phyloP scores from a whole-genome alignment of 2,113 vertebrate species.

The Alethe castanea region DNA sequence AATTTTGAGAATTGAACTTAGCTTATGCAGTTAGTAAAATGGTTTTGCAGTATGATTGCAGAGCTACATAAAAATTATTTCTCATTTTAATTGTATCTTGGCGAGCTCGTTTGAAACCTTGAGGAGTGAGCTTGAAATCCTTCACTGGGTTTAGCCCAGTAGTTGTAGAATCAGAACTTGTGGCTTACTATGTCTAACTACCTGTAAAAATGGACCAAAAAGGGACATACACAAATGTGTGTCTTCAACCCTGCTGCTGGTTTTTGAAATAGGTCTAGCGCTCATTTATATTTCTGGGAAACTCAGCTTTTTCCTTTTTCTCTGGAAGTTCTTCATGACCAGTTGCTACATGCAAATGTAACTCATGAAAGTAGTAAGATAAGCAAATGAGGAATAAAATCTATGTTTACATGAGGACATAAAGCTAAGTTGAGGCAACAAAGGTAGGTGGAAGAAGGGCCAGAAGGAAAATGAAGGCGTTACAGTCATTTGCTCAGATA shows the following conservation, averaged over 20 bases:
- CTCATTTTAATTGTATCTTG: neutral
- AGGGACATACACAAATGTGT: neutral
- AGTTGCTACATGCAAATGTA: neutral
- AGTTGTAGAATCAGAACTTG: neutral
- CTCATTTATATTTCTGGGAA: neutral
- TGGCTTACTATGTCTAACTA: neutral
- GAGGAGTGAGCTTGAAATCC: neutral
- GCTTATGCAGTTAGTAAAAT: neutral
- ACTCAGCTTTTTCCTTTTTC: neutral
- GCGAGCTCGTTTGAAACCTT: neutral
- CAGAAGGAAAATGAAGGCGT: conserved; percentile 34
- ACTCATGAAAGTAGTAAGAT: neutral
- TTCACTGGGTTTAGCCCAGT: neutral
- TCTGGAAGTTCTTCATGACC: neutral
- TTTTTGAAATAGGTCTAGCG: neutral
- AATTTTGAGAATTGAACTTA: neutral
- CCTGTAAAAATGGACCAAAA: neutral
- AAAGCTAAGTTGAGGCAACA: neutral
- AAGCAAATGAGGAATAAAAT: neutral
- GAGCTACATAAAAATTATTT: neutral
- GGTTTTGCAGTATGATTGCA: neutral
- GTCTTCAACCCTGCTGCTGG: neutral
- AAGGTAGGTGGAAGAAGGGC: neutral
- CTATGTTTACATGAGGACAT: neutral
- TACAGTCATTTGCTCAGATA: conserved; percentile 20